phyloP scores from a whole-genome alignment of 2,888 invertebrate genomes.

The Notodonta dromedarius region DNA sequence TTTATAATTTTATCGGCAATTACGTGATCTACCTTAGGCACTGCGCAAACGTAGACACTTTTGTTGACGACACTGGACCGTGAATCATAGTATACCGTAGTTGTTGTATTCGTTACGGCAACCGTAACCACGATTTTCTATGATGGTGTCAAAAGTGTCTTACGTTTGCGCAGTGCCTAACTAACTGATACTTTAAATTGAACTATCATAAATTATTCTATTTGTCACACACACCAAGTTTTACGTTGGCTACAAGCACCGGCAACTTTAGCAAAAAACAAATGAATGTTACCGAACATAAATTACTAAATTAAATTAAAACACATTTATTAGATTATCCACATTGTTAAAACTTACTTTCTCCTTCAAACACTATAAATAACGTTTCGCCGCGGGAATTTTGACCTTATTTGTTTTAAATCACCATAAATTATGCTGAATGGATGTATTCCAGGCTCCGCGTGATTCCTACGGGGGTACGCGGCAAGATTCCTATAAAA shows the following conservation, averaged over 20 bases:
- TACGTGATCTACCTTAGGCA: too few relatives aligned
- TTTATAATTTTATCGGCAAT: too few relatives aligned
- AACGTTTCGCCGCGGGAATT: constrained; percentile 55
- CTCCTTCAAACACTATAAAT: constrained; percentile 49
- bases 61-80: too few relatives aligned
- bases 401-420: constrained; percentile 73
- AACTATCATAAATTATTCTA: too few relatives aligned
- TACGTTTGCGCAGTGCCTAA: too few relatives aligned
- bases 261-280: neutral
- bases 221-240: too few relatives aligned
- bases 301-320: constrained; percentile 11
- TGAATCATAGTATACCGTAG: too few relatives aligned
- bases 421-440: constrained; percentile 63
- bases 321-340: constrained; percentile 14
- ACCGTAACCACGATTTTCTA: too few relatives aligned
- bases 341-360: constrained; percentile 35
- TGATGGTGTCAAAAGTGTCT: too few relatives aligned
- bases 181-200: too few relatives aligned
- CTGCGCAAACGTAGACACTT: too few relatives aligned
- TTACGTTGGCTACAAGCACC: neutral
- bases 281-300: constrained; percentile 5
- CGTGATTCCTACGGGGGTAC: constrained; percentile 58
- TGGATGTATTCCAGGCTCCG: constrained; percentile 57
- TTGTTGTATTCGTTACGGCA: too few relatives aligned
- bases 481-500: constrained; percentile 64